Conservation (phyloP, 2,888 invertebrate genomes). For the Terebella lapidaria region DNA sequence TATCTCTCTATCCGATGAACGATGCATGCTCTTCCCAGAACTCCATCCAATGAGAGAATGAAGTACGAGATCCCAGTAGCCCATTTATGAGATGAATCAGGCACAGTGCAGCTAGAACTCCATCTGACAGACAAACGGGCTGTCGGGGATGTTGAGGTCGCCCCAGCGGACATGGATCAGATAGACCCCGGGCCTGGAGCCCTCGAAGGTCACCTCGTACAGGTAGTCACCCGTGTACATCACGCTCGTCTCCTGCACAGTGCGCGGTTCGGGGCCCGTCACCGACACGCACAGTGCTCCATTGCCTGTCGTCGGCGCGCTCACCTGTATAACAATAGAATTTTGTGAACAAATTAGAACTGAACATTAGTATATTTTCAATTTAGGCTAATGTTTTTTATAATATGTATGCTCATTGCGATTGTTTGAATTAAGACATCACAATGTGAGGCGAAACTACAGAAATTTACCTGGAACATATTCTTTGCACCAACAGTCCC, state of each 20-base stretch:
- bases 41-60: too few species aligned
- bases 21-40: too few species aligned
- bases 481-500: slow-evolving; percentile 44
- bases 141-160: slow-evolving; percentile 12
- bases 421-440: too few species aligned
- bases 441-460: too few species aligned
- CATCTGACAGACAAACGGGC: slow-evolving; percentile 20
- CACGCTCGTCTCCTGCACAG: slow-evolving; percentile 41
- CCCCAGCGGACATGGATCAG: slow-evolving; percentile 44
- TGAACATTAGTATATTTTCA: too few species aligned
- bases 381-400: too few species aligned
- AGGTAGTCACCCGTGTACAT: slow-evolving; percentile 44
- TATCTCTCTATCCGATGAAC: too few species aligned
- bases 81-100: too few species aligned
- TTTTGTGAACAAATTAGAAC: neutral
- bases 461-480: slow-evolving; percentile 28
- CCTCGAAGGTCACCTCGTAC: slow-evolving; percentile 46
- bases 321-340: slow-evolving; percentile 20
- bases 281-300: slow-evolving; percentile 42
- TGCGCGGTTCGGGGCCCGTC: slow-evolving; percentile 34
- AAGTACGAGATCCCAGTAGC: too few species aligned
- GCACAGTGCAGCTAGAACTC: too few species aligned
- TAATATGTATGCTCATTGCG: too few species aligned
- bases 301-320: slow-evolving; percentile 21
- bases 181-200: slow-evolving; percentile 44